Evolutionary conservation across 2,888 invertebrate genomes (phyloP), one percentile per base, ranked within the genome.

Genomic region (Drosophila mulleri): DNA sequence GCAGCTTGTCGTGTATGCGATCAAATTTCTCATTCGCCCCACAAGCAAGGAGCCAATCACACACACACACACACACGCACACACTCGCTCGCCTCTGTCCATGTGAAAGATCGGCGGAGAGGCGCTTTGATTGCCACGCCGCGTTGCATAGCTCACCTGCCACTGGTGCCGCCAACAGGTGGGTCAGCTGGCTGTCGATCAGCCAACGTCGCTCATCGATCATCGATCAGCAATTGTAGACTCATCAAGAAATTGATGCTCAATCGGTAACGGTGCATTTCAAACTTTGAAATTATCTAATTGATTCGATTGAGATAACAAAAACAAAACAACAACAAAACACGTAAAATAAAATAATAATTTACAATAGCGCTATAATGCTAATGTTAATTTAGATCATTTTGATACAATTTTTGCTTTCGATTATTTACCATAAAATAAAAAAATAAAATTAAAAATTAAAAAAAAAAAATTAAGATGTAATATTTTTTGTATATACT

Each of bases 11-110:
- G 67, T 72, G 67, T 76, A 53, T 57, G 72, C 83, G 80, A 83
- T 82, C 86, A 72, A 73, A 71, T 83, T 86, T 78, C 86, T 67
- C 65, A 69, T 48, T 60, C 52, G 48, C 60, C 54, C 56, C 67
- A 32, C 53, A 20, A 42, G 32, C 39, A 47, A 47, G 72, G 75
- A 75, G 65, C 45, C 66, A 75, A 63, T 66, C 67, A 64, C 20
- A 58, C 39, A 18, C 37, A 54, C 53, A 47, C 32, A 16, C n/a
- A 26, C 42, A 12, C 12, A 16, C 58, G 37, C 18, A 11, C 18
- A 4, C 41, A n/a, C n/a, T 14, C 58, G 32, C 37, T 20, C 39
- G 53, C 23, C 16, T 37, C 39, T 48, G 58, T 60, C 14, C 26
- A 18, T n/a, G 18, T 29, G 56, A 45, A 29, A 57, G 66, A 57